phyloP scores from a whole-genome alignment of 2,113 vertebrate species.

The Protobothrops flavoviridis region DNA sequence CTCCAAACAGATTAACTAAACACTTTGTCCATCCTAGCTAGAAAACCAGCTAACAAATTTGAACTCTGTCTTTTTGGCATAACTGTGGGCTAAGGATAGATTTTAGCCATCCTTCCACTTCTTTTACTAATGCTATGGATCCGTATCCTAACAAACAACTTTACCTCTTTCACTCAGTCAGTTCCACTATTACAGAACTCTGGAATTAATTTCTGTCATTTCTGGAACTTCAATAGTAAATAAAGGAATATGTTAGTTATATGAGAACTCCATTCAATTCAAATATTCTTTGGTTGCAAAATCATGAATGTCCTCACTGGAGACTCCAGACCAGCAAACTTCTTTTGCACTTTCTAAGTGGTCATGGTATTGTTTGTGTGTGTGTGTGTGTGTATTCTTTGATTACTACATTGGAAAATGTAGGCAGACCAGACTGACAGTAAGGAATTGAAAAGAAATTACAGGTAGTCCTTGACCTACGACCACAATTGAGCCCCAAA shows the following conservation, averaged over 20 bases:
- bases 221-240: background rate
- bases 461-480: background rate
- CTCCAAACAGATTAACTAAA: background rate
- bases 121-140: background rate
- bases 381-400: background rate
- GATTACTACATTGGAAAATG: background rate
- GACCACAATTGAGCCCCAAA: background rate
- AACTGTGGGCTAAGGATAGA: background rate
- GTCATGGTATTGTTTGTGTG: background rate
- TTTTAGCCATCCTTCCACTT: background rate
- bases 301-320: background rate
- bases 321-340: background rate
- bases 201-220: background rate
- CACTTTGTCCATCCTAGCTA: background rate
- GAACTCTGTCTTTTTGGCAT: background rate
- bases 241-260: background rate
- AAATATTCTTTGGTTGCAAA: background rate
- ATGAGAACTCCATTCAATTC: background rate
- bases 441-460: background rate
- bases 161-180: background rate
- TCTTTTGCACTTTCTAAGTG: background rate
- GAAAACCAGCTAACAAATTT: background rate
- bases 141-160: background rate
- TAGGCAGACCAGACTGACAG: background rate
- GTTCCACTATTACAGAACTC: background rate